Evolutionary conservation across 2,888 invertebrate genomes (phyloP), one percentile per base, ranked within the genome.

Genomic region (Agapetus fuscipes): DNA sequence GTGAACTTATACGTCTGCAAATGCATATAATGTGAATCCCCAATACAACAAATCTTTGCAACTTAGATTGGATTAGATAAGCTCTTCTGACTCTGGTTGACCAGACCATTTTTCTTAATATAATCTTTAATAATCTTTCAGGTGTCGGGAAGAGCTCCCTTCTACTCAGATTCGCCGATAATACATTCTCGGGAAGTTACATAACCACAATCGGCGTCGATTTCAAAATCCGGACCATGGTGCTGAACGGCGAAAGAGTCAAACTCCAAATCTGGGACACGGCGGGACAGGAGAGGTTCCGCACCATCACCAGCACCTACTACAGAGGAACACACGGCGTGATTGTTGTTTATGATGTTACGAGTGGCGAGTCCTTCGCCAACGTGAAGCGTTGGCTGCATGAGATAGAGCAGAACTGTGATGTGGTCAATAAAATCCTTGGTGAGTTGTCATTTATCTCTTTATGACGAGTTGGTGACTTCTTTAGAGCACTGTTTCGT

Each of bases 141-240:
- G 96, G 96, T 66, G 98, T 98, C 53, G 98, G 98, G 43, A 98
- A 98, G 70, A 97, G 96, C 68, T 96, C 95, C 56, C 72, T 98
- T 49, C 76, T 98, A 50, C 72, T 98, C 54, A 75, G 97, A 53
- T 98, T 98, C 67, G 93, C 97, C 37, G 98, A 98, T 68, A 96
- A 97, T 67, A 94, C 94, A 48, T 98, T 97, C 68, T 89, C 93
- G 54, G 93, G 96, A 63, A 87, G 85, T 74, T 90, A 90, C 62
- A 98, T 99, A 60, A 98, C 97, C 43, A 98, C 98, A 32, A 98
- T 98, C 62, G 98, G 98, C 48, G 98, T 98, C 37, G 98, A 98
- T 74, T 98, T 99, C 68, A 98, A 98, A 77, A 98, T 98, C 61
- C 79, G 96, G 59, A 98, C 97, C 48, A 83, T 98, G 53, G 84